Evolutionary conservation across 2,113 vertebrate genomes (phyloP).

Genomic region (Pangasianodon gigas): DNA sequence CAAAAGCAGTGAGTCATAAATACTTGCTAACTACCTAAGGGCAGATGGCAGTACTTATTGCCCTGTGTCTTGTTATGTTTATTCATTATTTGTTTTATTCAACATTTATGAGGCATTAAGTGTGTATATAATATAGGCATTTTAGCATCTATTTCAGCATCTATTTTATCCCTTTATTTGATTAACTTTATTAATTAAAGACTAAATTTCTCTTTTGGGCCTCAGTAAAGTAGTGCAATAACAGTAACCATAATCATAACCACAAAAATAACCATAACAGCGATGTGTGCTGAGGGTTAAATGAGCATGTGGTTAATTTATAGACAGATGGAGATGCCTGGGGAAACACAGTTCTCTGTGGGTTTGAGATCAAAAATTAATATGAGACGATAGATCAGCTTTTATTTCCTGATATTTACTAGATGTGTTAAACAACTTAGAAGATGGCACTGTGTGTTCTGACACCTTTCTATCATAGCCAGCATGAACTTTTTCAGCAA

Average conservation of each 20-base stretch:
- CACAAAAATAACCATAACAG: not conserved
- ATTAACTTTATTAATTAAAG: not conserved
- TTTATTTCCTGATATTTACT: not conserved
- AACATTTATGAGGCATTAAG: not conserved
- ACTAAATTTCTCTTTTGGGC: not conserved
- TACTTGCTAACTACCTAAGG: not conserved
- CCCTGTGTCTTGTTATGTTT: not conserved
- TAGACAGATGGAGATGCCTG: not conserved
- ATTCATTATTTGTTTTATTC: not conserved
- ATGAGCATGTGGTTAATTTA: slow-evolving; percentile 13
- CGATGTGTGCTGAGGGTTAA: slow-evolving; percentile 24
- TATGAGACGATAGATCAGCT: not conserved
- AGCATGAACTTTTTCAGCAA: too few species aligned
- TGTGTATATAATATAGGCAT: not conserved
- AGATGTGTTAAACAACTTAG: not conserved
- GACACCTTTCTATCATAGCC: too few species aligned
- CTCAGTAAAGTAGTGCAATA: slow-evolving; percentile 3
- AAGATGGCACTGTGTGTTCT: too few species aligned
- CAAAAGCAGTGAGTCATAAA: not conserved
- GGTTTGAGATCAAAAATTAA: not conserved
- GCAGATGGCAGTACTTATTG: not conserved
- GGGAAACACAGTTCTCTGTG: not conserved
- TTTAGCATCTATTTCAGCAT: too few species aligned
- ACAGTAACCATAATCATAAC: slow-evolving; percentile 28
- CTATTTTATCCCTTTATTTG: not conserved